Percentiles rank a stretch among this genome's conserved stretches.
Conservation (phyloP, 2,113 vertebrate genomes). For the Microcebus griseorufus region DNA sequence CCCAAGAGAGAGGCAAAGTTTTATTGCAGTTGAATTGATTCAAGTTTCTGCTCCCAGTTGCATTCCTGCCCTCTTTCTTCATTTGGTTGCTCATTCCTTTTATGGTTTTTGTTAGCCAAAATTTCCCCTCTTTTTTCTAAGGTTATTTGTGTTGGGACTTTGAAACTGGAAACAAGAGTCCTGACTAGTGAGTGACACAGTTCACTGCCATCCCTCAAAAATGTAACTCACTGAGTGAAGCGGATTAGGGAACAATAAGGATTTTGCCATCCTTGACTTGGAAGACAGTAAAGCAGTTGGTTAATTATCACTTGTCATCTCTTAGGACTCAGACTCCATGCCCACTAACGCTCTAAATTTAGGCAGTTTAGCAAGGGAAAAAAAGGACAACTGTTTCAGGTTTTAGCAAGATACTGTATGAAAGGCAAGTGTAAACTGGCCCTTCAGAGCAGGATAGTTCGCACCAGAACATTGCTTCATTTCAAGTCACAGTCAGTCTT, state of each 20-base stretch:
- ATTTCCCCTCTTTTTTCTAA: not conserved
- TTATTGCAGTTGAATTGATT: not conserved
- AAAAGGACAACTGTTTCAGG: not conserved
- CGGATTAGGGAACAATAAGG: not conserved
- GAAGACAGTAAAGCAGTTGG: not conserved
- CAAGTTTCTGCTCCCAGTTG: not conserved
- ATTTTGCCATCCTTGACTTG: not conserved
- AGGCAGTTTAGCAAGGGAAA: not conserved
- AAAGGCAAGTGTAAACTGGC: not conserved
- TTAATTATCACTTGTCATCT: not conserved
- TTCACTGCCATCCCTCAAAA: not conserved
- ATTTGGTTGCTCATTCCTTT: not conserved
- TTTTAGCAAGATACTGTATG: not conserved
- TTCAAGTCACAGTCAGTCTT: not conserved
- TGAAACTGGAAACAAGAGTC: not conserved
- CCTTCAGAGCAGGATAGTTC: not conserved
- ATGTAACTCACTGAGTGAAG: not conserved
- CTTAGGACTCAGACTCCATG: not conserved
- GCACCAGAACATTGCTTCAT: not conserved
- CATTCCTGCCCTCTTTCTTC: not conserved
- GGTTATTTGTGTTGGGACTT: not conserved
- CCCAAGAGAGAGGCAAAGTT: not conserved
- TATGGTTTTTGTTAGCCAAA: not conserved
- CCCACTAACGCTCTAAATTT: not conserved
- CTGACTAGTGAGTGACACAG: not conserved